These are phyloP conservation scores for Palythoa caribaeorum DNA, from an alignment of 92 coral and sea anemone genomes.

Conservation along the genomic window DNA sequence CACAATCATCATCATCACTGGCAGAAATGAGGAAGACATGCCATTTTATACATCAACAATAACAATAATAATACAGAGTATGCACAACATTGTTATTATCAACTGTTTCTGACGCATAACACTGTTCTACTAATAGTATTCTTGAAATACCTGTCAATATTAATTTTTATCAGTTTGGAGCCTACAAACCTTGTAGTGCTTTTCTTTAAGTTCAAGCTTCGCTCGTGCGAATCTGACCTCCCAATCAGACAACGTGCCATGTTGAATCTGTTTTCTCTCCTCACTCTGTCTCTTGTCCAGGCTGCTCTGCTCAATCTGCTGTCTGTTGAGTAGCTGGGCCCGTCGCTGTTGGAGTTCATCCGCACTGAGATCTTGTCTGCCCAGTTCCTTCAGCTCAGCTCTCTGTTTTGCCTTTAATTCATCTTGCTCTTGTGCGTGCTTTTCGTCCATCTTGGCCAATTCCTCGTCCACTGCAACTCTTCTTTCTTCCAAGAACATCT, in stretches of 20 bases:
- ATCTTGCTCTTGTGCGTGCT: constrained; percentile 88
- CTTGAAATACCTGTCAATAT: no score
- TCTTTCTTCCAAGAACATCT: constrained; percentile 93
- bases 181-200: constrained; percentile 91
- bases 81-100: no score
- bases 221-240: constrained; percentile 98
- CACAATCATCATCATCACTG: no score
- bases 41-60: no score
- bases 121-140: no score
- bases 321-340: constrained; percentile 92
- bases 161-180: background rate
- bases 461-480: constrained; percentile 97
- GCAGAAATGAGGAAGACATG: no score
- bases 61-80: no score
- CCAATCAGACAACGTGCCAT: constrained; percentile 94
- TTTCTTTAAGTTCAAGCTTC: constrained; percentile 95
- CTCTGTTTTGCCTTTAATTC: constrained; percentile 80
- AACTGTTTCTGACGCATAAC: no score
- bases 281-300: constrained; percentile 91
- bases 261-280: constrained; percentile 87
- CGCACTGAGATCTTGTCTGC: constrained; percentile 76
- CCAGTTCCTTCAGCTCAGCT: constrained; percentile 81
- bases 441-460: constrained; percentile 92
- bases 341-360: constrained; percentile 90
- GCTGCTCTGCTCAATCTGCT: constrained; percentile 91